Evolutionary conservation across 1,140 invertebrate species (phyloP).

Genomic region (Scaptomyza graminum): DNA sequence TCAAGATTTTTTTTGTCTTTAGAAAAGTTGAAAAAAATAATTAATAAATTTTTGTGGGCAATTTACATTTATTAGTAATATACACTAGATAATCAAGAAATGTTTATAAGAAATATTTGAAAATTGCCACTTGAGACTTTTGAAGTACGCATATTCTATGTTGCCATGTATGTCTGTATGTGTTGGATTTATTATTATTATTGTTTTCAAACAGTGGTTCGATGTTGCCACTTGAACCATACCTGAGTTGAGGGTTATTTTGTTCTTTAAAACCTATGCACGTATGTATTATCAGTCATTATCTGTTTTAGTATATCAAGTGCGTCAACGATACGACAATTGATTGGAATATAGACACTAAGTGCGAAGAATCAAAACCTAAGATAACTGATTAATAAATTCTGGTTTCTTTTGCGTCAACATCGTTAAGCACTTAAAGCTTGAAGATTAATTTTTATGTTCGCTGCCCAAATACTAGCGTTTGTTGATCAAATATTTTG

Average conservation of each 20-base stretch:
- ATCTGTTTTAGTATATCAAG: constrained; percentile 45
- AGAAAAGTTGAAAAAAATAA: too few relatives aligned
- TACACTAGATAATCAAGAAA: not conserved
- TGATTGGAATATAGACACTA: constrained; percentile 17
- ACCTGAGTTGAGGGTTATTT: constrained; percentile 16
- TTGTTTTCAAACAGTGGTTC: not conserved
- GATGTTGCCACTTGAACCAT: constrained; percentile 19
- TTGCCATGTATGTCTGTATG: not conserved
- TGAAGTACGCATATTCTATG: constrained; percentile 9
- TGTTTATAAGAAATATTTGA: not conserved
- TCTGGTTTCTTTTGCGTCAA: constrained; percentile 31
- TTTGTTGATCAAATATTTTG: not conserved
- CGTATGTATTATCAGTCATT: constrained; percentile 25
- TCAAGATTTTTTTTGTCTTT: too few relatives aligned
- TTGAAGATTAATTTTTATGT: constrained; percentile 6
- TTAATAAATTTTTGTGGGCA: too few relatives aligned
- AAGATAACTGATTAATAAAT: constrained; percentile 22
- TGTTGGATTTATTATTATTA: constrained; percentile 1
- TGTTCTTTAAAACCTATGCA: constrained; percentile 16
- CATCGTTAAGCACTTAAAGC: constrained; percentile 39
- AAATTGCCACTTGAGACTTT: constrained; percentile 23
- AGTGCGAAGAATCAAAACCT: constrained; percentile 2
- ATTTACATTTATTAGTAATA: too few relatives aligned
- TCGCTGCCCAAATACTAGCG: not conserved
- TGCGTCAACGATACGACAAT: constrained; percentile 4